Evolutionary conservation across 2,888 invertebrate species (phyloP).

Genomic region (Coremacera marginata): DNA sequence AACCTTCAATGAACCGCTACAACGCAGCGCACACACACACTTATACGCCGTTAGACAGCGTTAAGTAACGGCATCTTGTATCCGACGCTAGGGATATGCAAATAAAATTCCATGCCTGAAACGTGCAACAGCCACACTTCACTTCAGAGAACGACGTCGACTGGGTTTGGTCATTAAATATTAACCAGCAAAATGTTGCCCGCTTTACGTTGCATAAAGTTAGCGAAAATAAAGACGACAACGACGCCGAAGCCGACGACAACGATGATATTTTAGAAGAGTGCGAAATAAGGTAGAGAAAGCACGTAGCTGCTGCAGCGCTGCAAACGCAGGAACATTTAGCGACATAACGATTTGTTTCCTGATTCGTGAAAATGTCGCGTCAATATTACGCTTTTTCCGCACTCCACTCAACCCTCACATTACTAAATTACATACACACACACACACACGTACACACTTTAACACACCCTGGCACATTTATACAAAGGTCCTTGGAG

Average conservation of each 20-base stretch:
- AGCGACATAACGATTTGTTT: constrained; percentile 24
- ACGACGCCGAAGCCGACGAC: not conserved
- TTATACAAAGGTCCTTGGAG: not conserved
- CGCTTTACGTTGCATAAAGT: not conserved
- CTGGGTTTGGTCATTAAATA: constrained; percentile 62
- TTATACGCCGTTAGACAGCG: no score
- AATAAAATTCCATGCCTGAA: not conserved
- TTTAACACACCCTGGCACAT: no score
- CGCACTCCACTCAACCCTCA: not conserved
- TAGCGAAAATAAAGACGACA: not conserved
- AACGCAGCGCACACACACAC: no score
- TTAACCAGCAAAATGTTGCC: constrained; percentile 49
- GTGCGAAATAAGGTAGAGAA: not conserved
- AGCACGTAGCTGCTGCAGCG: not conserved
- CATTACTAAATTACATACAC: not conserved
- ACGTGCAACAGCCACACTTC: no score
- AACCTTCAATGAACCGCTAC: no score
- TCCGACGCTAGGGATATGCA: not conserved
- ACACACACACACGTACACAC: not conserved
- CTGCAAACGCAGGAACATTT: not conserved
- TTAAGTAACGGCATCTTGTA: not conserved
- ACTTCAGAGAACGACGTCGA: not conserved
- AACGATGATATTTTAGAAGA: not conserved
- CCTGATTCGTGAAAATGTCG: constrained; percentile 33
- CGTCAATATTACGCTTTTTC: constrained; percentile 2